Conservation (phyloP, 2,888 invertebrate genomes). For the Desoria tigrina region DNA sequence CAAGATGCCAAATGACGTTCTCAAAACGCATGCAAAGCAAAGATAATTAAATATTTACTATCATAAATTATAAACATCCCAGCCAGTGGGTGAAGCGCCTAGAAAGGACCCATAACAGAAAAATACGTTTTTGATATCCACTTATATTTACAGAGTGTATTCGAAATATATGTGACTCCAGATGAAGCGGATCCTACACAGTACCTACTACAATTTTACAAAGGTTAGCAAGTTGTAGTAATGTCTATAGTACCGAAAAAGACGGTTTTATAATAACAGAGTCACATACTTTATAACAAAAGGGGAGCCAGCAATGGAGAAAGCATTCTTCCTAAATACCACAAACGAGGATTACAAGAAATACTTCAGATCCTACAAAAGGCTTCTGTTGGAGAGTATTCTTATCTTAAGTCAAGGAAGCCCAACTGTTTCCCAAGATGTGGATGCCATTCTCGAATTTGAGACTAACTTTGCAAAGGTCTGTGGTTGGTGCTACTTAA, state of each 20-base stretch:
- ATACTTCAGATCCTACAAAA: constrained; percentile 58
- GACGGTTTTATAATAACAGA: no score
- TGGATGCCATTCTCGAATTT: constrained; percentile 58
- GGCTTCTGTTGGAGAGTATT: constrained; percentile 58
- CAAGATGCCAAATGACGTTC: no score
- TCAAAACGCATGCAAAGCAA: no score
- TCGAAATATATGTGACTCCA: constrained; percentile 56
- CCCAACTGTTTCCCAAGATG: constrained; percentile 54
- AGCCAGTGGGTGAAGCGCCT: no score
- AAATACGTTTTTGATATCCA: no score
- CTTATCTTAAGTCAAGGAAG: constrained; percentile 57
- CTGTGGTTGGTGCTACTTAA: constrained; percentile 42
- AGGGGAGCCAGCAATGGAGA: constrained; percentile 57
- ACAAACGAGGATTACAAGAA: constrained; percentile 56
- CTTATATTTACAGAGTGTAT: no score
- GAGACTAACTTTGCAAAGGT: constrained; percentile 60
- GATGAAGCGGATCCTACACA: constrained; percentile 59
- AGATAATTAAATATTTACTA: no score
- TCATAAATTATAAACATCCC: no score
- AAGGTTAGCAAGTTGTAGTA: constrained; percentile 56
- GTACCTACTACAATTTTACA: constrained; percentile 59
- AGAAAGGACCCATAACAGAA: no score
- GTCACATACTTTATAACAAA: no score
- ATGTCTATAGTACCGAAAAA: no score
- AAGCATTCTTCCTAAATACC: constrained; percentile 59